These are phyloP conservation scores for Harpalus rufipes DNA, from an alignment of 2,888 invertebrate species.

Conservation along the genomic window DNA sequence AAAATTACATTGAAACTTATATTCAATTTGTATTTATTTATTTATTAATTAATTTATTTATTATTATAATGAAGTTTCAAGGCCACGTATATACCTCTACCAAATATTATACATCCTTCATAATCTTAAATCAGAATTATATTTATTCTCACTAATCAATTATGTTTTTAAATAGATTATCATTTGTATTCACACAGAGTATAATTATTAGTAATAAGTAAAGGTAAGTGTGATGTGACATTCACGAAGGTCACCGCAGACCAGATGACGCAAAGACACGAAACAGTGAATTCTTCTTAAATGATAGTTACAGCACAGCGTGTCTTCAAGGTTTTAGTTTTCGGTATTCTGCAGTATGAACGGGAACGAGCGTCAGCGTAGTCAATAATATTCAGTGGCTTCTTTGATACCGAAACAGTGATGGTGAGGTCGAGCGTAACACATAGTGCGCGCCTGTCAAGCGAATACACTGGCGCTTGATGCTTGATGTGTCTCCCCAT, in stretches of 20 bases:
- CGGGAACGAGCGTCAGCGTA: neutral
- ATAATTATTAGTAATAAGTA: conserved; percentile 61
- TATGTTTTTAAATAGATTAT: neutral
- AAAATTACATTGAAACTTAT: too few relatives aligned
- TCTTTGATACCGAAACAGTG: conserved; percentile 63
- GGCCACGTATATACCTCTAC: too few relatives aligned
- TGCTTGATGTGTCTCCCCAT: conserved; percentile 72
- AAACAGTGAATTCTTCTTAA: neutral
- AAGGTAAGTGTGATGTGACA: conserved; percentile 60
- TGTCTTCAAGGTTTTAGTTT: neutral
- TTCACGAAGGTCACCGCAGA: conserved; percentile 48
- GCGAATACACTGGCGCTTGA: conserved; percentile 45
- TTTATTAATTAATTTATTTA: too few relatives aligned
- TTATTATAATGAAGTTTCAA: too few relatives aligned
- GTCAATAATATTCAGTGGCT: conserved; percentile 62
- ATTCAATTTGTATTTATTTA: too few relatives aligned
- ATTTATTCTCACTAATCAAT: neutral
- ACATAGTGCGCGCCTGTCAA: conserved; percentile 22
- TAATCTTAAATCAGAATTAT: neutral
- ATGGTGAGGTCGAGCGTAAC: conserved; percentile 61
- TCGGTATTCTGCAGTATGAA: neutral
- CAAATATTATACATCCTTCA: neutral
- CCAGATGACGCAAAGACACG: conserved; percentile 25
- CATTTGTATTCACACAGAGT: neutral
- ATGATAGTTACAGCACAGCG: neutral